phyloP scores from a whole-genome alignment of 2,888 invertebrate species.

The Adela reaumurella region DNA sequence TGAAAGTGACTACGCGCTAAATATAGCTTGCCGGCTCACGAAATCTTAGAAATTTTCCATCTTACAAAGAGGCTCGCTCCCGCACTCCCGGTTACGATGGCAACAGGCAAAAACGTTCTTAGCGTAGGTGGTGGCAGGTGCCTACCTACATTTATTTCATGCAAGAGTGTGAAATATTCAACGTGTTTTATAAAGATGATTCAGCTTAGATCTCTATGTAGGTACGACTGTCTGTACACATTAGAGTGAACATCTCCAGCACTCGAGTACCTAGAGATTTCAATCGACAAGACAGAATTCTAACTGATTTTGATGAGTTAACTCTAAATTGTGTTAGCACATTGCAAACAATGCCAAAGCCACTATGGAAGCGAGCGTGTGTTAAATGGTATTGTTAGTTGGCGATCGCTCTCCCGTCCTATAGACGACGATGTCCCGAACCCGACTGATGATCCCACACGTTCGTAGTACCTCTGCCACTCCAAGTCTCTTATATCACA shows the following conservation, averaged over 20 bases:
- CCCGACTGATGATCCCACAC: not conserved
- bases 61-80: not conserved
- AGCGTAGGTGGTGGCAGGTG: too few relatives aligned
- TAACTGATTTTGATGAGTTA: constrained; percentile 1
- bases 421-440: constrained; percentile 5
- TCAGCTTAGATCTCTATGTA: too few relatives aligned
- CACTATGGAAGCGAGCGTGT: constrained; percentile 16
- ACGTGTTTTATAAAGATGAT: too few relatives aligned
- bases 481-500: constrained; percentile 77
- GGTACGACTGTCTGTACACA: too few relatives aligned
- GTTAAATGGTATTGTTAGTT: constrained; percentile 22
- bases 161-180: too few relatives aligned
- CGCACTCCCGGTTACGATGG: not conserved
- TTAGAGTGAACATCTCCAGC: too few relatives aligned
- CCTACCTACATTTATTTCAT: too few relatives aligned
- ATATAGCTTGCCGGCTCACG: constrained; percentile 54
- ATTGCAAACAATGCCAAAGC: constrained; percentile 2
- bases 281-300: too few relatives aligned
- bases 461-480: constrained; percentile 64
- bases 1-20: constrained; percentile 53
- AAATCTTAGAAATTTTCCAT: constrained; percentile 37
- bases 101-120: not conserved
- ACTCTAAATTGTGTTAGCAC: constrained; percentile 9
- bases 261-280: too few relatives aligned
- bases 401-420: constrained; percentile 15